Percentiles rank a stretch among this genome's conserved stretches.
Evolutionary conservation across 2,113 vertebrate genomes (phyloP).

Genomic region (Triplophysa tibetana): DNA sequence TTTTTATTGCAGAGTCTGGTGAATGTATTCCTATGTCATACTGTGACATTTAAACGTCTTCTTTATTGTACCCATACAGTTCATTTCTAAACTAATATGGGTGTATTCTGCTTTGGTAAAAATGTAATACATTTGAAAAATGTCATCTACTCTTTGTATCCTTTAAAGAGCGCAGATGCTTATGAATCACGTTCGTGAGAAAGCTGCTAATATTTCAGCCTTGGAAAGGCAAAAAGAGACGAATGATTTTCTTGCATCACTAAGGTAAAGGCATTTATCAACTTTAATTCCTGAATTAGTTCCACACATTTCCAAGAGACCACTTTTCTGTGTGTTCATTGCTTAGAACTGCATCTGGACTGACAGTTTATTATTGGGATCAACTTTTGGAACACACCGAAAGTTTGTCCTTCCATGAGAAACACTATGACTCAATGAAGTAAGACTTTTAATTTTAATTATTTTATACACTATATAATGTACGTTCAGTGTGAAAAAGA

Average conservation of each 20-base stretch:
- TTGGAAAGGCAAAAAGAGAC: conserved; percentile 21
- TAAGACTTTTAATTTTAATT: background rate
- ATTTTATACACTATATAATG: background rate
- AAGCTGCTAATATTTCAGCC: background rate
- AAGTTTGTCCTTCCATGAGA: background rate
- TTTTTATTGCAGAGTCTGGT: background rate
- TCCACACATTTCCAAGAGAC: background rate
- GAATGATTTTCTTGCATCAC: conserved; percentile 1
- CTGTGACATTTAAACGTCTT: background rate
- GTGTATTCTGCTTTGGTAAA: background rate
- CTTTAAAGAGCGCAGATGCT: background rate
- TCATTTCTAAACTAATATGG: no score
- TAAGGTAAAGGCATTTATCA: conserved; percentile 14
- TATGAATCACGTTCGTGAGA: background rate
- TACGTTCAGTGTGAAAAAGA: background rate
- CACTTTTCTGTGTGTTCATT: background rate
- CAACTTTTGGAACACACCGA: background rate
- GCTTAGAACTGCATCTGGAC: background rate
- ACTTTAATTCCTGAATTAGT: background rate
- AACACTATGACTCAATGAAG: background rate
- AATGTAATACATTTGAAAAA: background rate
- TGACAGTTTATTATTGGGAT: conserved; percentile 25
- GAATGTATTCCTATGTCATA: background rate
- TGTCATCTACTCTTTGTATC: background rate
- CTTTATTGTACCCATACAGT: background rate